Base-by-base conservation (phyloP, 1,140 invertebrate genomes). In the Drosophila pectinifera region DNA sequence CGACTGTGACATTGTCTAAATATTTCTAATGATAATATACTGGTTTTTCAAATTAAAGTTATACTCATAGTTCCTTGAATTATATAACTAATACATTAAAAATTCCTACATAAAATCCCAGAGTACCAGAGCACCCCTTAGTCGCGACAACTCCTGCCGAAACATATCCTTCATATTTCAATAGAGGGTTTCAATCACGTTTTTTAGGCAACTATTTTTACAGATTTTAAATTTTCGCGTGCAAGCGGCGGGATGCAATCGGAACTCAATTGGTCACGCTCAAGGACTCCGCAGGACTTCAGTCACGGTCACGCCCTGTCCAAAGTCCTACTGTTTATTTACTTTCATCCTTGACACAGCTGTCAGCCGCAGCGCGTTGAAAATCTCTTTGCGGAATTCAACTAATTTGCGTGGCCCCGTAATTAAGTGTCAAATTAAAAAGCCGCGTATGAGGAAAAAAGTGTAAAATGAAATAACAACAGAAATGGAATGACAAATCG, bases 371-470 rank as follows among this genome's bases (percentile, higher is more conserved):
- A 51, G 39, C 18, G 16, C 7, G 1, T 39, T 31, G 34, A 36
- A 64, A 67, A 48, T 38, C 41, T 51, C 57, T 42, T 57, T 62
- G 69, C 24, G 38, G 41, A 77, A 76, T 76, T 65, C 62, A 55
- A 69, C 74, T 77, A 77, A 77, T 69, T 77, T 76, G 31, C 24
- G 41, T 65, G 55, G 53, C 45, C 56, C 26, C 11, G 49, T 41
- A 77, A 77, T 76, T 77, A 69, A 77, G 55, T 73, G 36, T 70
- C 48, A 45, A 77, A 58, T 42, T 45, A 56, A 34, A 14, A 31
- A 31, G 0, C 22, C 36, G 6, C 28, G 8, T 31, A 7, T 8
- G 36, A 18, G 55, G 41, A 41, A 56, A 56, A 51, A 42, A 61
- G 24, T 46, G 51, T 34, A 62, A 58, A 45, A 63, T 43, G 22